Conservation (phyloP, 2,797 vertebrate genomes). For the Acanthurus lineatus region DNA sequence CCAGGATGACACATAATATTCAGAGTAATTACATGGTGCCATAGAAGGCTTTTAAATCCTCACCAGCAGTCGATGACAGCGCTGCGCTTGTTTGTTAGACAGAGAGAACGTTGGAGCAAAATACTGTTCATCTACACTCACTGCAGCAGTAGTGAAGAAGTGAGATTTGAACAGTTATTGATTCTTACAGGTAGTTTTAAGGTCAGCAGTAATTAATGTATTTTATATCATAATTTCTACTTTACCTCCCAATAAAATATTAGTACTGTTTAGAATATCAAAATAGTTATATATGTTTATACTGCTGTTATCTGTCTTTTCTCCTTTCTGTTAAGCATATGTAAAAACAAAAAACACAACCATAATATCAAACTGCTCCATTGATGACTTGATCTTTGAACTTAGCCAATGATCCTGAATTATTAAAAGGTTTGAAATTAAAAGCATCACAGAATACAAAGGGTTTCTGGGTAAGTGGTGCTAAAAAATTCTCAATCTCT, state of each 20-base stretch:
- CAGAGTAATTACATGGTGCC: constrained; percentile 82
- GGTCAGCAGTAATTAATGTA: background rate
- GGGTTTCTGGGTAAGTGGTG: no score
- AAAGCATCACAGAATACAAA: no score
- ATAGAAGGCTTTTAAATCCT: constrained; percentile 66
- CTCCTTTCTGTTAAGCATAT: no score
- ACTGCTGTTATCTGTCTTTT: no score
- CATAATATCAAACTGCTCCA: background rate
- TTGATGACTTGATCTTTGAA: background rate
- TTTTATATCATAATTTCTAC: background rate
- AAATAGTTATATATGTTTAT: background rate
- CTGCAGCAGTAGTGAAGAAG: background rate
- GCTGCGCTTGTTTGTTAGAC: constrained; percentile 40
- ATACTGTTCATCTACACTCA: background rate
- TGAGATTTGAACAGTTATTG: background rate
- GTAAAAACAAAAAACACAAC: no score
- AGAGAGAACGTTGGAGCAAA: constrained; percentile 8
- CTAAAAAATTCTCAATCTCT: background rate
- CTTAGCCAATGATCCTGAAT: constrained; percentile 1
- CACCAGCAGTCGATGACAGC: constrained; percentile 39
- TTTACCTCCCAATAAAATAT: background rate
- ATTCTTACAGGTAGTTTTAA: background rate
- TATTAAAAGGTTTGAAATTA: background rate
- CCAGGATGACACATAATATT: constrained; percentile 78
- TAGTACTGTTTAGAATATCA: background rate